Conservation (phyloP, 2,113 vertebrate species). For the Oriolus oriolus region DNA sequence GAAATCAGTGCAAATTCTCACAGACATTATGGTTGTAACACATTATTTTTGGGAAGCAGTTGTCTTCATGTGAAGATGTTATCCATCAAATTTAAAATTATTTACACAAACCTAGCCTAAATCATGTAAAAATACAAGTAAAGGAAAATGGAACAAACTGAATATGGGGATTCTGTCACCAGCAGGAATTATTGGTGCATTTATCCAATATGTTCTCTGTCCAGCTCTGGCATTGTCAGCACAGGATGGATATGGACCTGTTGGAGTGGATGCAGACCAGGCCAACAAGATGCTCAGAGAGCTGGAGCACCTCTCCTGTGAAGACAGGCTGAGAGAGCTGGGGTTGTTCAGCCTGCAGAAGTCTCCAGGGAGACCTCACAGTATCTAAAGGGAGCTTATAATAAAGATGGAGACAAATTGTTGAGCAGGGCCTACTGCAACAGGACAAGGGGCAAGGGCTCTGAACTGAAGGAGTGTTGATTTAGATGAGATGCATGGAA, state of each 20-base stretch:
- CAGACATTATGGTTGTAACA: not conserved
- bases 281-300: not conserved
- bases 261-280: not conserved
- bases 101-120: not conserved
- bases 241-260: not conserved
- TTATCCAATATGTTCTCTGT: not conserved
- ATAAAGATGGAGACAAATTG: not conserved
- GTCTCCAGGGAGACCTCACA: not conserved
- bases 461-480: accelerated
- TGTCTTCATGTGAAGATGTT: not conserved
- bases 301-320: not conserved
- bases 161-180: not conserved
- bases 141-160: not conserved
- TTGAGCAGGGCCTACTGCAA: not conserved
- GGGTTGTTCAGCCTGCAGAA: not conserved
- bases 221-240: not conserved
- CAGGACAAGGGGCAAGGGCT: not conserved
- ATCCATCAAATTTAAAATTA: not conserved
- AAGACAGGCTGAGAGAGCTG: not conserved
- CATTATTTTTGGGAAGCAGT: not conserved
- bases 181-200: not conserved
- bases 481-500: not conserved
- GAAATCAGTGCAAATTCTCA: not conserved
- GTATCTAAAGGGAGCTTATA: not conserved
- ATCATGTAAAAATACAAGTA: not conserved